phyloP scores from a whole-genome alignment of 2,113 vertebrate species.

The Saccopteryx leptura region DNA sequence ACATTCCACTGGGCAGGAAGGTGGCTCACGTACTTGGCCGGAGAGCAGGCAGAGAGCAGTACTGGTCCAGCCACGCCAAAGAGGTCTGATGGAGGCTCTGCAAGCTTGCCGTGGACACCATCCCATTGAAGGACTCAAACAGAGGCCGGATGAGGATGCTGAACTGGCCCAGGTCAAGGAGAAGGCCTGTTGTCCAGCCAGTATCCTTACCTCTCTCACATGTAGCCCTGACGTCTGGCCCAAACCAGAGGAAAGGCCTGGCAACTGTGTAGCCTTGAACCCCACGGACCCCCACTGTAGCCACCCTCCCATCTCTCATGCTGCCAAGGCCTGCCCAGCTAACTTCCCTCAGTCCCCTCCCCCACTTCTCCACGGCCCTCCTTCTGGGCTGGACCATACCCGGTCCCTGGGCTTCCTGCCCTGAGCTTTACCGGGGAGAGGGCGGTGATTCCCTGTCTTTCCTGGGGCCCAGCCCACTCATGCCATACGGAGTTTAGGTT shows the following conservation, averaged over 20 bases:
- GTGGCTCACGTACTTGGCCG: slow-evolving; percentile 93
- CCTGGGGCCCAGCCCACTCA: not conserved
- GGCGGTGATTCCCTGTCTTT: not conserved
- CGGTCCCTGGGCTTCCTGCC: not conserved
- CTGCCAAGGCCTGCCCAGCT: not conserved
- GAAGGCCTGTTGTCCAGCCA: not conserved
- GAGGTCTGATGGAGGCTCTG: slow-evolving; percentile 95
- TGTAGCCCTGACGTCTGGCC: not conserved
- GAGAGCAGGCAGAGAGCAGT: slow-evolving; percentile 95
- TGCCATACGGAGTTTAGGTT: not conserved
- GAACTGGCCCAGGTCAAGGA: slow-evolving; percentile 94
- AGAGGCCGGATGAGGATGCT: slow-evolving; percentile 97
- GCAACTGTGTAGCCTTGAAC: not conserved
- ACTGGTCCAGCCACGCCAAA: slow-evolving; percentile 96
- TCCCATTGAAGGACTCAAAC: slow-evolving; percentile 97
- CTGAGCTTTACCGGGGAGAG: not conserved
- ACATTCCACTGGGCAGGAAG: not conserved
- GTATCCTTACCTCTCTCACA: not conserved
- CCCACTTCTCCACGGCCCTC: not conserved
- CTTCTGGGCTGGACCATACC: not conserved
- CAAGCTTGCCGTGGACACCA: slow-evolving; percentile 96
- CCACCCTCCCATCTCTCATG: rapidly evolving
- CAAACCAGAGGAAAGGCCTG: not conserved
- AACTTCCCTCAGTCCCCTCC: not conserved
- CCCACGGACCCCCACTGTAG: not conserved